Evolutionary conservation across 2,888 invertebrate species (phyloP), one percentile per base, ranked within the genome.

Genomic region (Heliconius charithonia): DNA sequence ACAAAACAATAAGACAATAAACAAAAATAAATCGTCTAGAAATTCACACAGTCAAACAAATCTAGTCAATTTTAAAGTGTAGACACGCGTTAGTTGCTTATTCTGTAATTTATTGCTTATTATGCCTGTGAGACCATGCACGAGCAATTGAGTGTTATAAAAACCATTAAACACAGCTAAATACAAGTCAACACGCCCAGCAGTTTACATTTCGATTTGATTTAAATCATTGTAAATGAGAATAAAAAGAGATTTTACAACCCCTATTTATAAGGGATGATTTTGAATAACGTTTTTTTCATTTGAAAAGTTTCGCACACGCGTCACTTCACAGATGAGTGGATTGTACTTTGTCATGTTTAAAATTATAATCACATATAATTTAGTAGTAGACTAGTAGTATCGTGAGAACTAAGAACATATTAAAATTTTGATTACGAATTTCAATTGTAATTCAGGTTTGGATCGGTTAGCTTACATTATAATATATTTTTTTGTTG

Each of bases 301-400:
- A 3, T 65, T 75, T 67, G 84, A 85, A 85, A 84, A 69, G 69
- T 69, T 69, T 86, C 80, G 72, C 76, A 85, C 84, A 87, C 92
- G 91, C 91, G 90, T 88, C 88, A 88, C 89, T 92, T 91, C 88
- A 92, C 90, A 89, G 89, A 88, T 92, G 93, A 94, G 87, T 89
- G 89, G 92, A 92, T 93, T 91, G 88, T 89, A 90, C 91, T 94
- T 93, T 92, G 89, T 94, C 93, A 92, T 91, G 89, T 92, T 93
- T 92, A 91, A 87, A 91, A 89, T 87, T 90, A 88, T 86, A 88
- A 87, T 89, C 87, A 87, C 85, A 69, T 69, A 69, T 69, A 86
- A 77, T 77, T 76, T 72, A 25, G 66, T 37, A 27, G 66, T 56
- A 76, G 67, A 22, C 62, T 37, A 59, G 59, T 63, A 70, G 67